Percentiles rank a stretch among this genome's conserved stretches.
Evolutionary conservation across 2,797 vertebrate species (phyloP).

Genomic region (Anabacerthia variegaticeps): DNA sequence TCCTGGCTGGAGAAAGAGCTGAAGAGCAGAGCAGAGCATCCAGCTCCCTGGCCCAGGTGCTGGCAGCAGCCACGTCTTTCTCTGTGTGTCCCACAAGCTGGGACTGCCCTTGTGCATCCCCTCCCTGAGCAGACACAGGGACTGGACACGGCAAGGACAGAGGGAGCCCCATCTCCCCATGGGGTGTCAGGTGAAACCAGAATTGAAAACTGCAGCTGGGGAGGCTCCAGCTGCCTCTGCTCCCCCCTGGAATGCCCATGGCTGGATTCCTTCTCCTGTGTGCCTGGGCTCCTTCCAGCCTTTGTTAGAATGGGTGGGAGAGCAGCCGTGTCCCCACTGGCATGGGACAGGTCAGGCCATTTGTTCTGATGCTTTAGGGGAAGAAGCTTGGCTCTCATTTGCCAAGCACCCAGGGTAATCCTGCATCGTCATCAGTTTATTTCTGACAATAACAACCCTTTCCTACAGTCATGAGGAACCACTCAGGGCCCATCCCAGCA

Average conservation of each 20-base stretch:
- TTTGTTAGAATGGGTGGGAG: neutral
- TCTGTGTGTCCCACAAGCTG: accelerated
- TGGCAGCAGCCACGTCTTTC: neutral
- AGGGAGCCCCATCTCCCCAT: neutral
- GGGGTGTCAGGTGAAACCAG: neutral
- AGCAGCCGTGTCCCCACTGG: neutral
- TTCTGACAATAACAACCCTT: neutral
- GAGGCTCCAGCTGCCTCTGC: neutral
- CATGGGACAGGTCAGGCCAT: accelerated
- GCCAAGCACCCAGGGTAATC: neutral
- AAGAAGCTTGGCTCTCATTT: neutral
- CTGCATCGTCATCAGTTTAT: neutral
- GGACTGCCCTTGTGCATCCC: neutral
- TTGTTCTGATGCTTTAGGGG: neutral
- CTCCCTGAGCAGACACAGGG: neutral
- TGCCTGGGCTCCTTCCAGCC: neutral
- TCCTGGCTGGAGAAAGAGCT: neutral
- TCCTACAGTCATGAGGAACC: accelerated
- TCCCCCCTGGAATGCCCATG: accelerated
- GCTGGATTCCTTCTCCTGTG: accelerated
- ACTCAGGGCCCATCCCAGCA: accelerated
- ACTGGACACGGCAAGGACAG: accelerated
- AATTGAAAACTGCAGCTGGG: neutral
- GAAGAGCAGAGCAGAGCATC: neutral
- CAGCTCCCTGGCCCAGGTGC: neutral